Base-by-base conservation (phyloP, 1,140 invertebrate species). In the Odontomachus brunneus region DNA sequence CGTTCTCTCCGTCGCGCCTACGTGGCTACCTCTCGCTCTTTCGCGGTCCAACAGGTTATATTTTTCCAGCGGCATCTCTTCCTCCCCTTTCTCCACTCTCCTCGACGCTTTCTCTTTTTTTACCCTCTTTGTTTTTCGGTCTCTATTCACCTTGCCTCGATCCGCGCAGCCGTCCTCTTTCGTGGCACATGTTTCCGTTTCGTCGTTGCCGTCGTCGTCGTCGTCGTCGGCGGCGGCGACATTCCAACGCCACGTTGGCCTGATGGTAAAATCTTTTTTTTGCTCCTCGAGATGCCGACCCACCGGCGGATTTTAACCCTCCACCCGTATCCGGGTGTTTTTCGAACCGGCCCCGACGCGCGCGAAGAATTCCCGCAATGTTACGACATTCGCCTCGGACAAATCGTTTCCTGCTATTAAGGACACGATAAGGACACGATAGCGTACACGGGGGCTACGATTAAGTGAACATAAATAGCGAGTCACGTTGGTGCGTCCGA, bases 21-120 rank as follows among this genome's bases (percentile, higher is more conserved):
- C 60, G 55, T 62, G 22, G 76, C 15, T 19, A 44, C 38, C 62
- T 82, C 89, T 89, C 88, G 63, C 89, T 93, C 89, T 87, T 91
- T 90, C 89, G 84, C 90, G 92, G 91, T 93, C 93, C 93, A 93
- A 93, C 93, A 93, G 93, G 92, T 93, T 93, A 93, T 93, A 93
- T 93, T 93, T 93, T 93, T 93, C 91, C 91, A 91, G 84, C 87
- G 87, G 73, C 57, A 81, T 67, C 85, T 82, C 83, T 81, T 51
- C 59, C 81, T 69, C 82, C 76, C 19, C 66, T 55, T 60, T 48
- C 53, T 51, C 67, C 74, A 69, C 65, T 76, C 74, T 82, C 71
- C 33, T 63, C 72, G 55, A 11, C 63, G 59, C 82, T 78, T 84
- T 80, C 73, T 49, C 59, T 81, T 51, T 72, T n/a, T 53, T 62